Base-by-base conservation (phyloP, 2,888 invertebrate genomes). In the Lypha dubia region DNA sequence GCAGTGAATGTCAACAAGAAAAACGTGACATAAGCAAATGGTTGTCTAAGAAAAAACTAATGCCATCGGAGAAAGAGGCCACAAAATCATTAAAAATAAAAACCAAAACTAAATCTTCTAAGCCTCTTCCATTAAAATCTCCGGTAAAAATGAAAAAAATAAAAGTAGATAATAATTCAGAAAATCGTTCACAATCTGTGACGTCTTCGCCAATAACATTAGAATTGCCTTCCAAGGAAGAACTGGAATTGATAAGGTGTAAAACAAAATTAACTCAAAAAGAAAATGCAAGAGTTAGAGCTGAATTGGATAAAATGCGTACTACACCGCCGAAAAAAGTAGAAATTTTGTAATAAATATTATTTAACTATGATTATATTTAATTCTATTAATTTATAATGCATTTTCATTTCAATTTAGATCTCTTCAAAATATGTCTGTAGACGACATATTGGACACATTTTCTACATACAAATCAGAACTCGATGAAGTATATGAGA, bases 401-500 rank as follows among this genome's bases (percentile, higher is more conserved):
- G 1, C 53, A 38, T 41, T 13, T 41, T 13, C 15, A 41, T 41
- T 11, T 70, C n/a, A 5, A 32, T 81, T 63, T 13, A 86, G 86
- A 56, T 79, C 84, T 28, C 77, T 86, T 3, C 56, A 83, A 51
- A 58, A 80, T 70, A 75, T 85, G 11, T 77, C 74, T 15, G 49
- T 63, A 7, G 24, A 51, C 0, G 83, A 84, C 3, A 65, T 86
- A 68, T 28, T 86, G 17, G 44, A 82, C 9, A 83, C 86, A 22
- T 86, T 86, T 67, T 17, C 20, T 22, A 15, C 15, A 35, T 80
- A 85, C 56, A 82, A 84, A 80, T 22, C 68, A 11, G 74, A 80
- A 46, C 46, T 86, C 9, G 86, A 86, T 84, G 68, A 85, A 82
- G 68, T 85, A 20, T 86, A 74, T 56, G 17, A 70, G 20, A 79